These are phyloP conservation scores for Microvelia longipes DNA, from an alignment of 1,140 invertebrate species.

Conservation along the genomic window DNA sequence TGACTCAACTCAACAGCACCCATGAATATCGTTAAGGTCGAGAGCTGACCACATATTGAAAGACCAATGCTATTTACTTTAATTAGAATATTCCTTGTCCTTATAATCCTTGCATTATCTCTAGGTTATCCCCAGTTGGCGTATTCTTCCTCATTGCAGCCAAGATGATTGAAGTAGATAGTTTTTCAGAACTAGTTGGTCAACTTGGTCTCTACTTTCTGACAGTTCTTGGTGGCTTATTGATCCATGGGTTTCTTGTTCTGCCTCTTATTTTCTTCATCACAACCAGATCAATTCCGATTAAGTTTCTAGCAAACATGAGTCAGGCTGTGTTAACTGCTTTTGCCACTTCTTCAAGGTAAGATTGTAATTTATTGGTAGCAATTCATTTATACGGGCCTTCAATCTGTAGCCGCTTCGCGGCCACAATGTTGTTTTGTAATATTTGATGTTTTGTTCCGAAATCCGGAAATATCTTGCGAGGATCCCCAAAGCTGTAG, in stretches of 20 bases:
- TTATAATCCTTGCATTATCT: slow-evolving; percentile 32
- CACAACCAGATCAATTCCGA: slow-evolving; percentile 60
- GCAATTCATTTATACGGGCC: no score
- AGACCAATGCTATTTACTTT: slow-evolving; percentile 63
- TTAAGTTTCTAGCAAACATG: slow-evolving; percentile 64
- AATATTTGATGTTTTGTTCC: no score
- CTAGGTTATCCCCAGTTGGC: slow-evolving; percentile 63
- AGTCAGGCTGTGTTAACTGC: slow-evolving; percentile 77
- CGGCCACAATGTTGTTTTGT: no score
- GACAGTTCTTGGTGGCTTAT: slow-evolving; percentile 74
- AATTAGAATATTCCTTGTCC: neutral
- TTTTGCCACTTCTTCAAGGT: slow-evolving; percentile 87
- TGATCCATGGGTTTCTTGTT: slow-evolving; percentile 77
- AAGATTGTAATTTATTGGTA: no score
- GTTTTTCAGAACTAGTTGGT: slow-evolving; percentile 48
- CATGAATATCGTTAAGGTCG: no score
- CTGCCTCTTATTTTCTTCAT: slow-evolving; percentile 69
- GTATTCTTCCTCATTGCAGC: slow-evolving; percentile 64
- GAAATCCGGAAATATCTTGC: no score
- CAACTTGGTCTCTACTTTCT: slow-evolving; percentile 80
- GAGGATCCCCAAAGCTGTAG: no score
- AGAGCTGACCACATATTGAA: no score
- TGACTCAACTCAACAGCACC: no score
- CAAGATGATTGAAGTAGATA: slow-evolving; percentile 64
- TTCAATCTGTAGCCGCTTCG: no score